Conservation (phyloP, 2,888 invertebrate species). For the Serripes groenlandicus region DNA sequence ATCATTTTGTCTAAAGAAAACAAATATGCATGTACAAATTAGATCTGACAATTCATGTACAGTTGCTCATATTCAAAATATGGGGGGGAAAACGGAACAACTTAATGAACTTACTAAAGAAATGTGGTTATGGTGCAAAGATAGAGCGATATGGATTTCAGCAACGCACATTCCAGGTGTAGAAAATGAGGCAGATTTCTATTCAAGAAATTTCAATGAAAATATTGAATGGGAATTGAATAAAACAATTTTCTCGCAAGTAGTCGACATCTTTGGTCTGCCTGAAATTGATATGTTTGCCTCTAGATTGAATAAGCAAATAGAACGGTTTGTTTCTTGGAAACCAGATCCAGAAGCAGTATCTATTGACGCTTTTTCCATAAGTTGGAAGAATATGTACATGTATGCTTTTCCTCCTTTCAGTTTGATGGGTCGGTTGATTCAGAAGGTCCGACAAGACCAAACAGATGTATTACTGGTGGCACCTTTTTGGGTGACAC, state of each 20-base stretch:
- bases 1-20: conserved; percentile 1
- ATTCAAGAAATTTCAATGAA: conserved; percentile 16
- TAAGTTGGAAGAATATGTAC: conserved; percentile 25
- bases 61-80: conserved; percentile 5
- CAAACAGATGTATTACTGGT: conserved; percentile 41
- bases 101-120: conserved; percentile 2
- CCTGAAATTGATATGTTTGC: conserved; percentile 34
- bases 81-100: conserved; percentile 11
- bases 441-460: conserved; percentile 38
- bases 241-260: neutral
- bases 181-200: conserved; percentile 22
- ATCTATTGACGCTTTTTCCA: conserved; percentile 32
- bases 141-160: conserved; percentile 14
- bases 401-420: conserved; percentile 45
- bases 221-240: conserved; percentile 36
- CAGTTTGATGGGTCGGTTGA: conserved; percentile 31
- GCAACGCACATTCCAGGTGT: conserved; percentile 1
- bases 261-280: conserved; percentile 5
- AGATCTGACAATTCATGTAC: conserved; percentile 12
- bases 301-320: conserved; percentile 19
- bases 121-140: conserved; percentile 17
- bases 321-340: conserved; percentile 25
- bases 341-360: conserved; percentile 33
- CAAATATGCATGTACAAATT: conserved; percentile 20
- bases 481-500: conserved; percentile 38